Evolutionary conservation across 2,113 vertebrate species (phyloP).

Genomic region (Solea solea): DNA sequence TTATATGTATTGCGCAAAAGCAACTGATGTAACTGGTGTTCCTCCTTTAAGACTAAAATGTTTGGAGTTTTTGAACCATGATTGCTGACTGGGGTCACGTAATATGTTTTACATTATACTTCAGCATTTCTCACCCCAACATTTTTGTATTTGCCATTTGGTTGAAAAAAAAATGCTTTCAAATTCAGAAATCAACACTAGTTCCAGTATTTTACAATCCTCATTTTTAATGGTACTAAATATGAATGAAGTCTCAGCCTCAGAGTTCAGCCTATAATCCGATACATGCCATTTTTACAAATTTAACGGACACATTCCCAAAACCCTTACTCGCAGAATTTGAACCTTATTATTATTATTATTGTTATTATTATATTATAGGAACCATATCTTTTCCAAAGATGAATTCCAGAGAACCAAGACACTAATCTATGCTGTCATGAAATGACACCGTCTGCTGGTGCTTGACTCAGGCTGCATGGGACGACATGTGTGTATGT

Average conservation of each 20-base stretch:
- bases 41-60: not conserved
- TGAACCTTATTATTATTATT: not conserved
- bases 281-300: not conserved
- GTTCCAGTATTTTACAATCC: not conserved
- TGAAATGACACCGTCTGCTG: conserved; percentile 13
- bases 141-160: not conserved
- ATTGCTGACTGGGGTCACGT: too few relatives aligned
- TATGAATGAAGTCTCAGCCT: too few relatives aligned
- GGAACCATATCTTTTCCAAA: conserved; percentile 52
- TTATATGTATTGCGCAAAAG: not conserved
- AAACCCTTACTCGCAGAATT: not conserved
- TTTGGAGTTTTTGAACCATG: not conserved
- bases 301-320: not conserved
- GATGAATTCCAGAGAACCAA: conserved; percentile 41
- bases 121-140: not conserved
- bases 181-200: not conserved
- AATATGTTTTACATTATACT: not conserved
- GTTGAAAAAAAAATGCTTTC: not conserved
- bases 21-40: not conserved
- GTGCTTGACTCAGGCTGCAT: conserved; percentile 18
- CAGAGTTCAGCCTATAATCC: not conserved
- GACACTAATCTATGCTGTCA: conserved; percentile 44
- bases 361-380: conserved; percentile 30
- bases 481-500: not conserved
- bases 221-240: too few relatives aligned